Conservation (phyloP, 2,113 vertebrate genomes). For the Etia nguti region DNA sequence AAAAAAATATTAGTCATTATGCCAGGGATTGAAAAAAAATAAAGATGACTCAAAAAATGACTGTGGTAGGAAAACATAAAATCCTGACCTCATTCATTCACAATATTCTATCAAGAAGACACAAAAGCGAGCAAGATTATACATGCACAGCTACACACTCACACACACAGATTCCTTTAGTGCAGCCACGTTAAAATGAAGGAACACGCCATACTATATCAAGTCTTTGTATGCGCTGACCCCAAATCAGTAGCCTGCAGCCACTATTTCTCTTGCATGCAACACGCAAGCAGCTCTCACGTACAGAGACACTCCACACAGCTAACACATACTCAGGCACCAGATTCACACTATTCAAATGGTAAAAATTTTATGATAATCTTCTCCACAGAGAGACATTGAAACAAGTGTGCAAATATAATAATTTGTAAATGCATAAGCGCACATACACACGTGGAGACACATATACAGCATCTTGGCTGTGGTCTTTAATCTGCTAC, state of each 20-base stretch:
- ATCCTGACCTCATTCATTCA: constrained; percentile 7
- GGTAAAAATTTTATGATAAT: not conserved
- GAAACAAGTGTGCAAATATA: constrained; percentile 1
- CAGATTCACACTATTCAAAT: constrained; percentile 25
- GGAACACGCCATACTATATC: constrained; percentile 26
- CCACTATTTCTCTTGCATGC: constrained; percentile 1
- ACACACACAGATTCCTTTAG: not conserved
- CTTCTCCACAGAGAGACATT: constrained; percentile 10
- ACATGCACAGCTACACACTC: not conserved
- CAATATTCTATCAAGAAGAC: not conserved
- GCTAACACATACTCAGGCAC: not conserved
- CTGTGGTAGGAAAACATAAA: not conserved
- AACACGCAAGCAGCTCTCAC: constrained; percentile 2
- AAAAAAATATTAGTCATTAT: not conserved
- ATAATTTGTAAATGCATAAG: not conserved
- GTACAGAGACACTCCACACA: not conserved
- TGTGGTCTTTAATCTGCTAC: constrained; percentile 57
- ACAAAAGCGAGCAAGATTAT: not conserved
- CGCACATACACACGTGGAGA: not conserved
- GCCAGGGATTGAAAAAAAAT: not conserved
- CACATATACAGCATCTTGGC: constrained; percentile 35
- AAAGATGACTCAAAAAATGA: not conserved
- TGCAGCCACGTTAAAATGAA: not conserved
- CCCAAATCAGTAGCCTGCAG: constrained; percentile 51
- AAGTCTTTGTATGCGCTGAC: constrained; percentile 41